These are phyloP conservation scores for Drosophila elegans DNA, from an alignment of 1,140 invertebrate genomes.

Conservation along the genomic window DNA sequence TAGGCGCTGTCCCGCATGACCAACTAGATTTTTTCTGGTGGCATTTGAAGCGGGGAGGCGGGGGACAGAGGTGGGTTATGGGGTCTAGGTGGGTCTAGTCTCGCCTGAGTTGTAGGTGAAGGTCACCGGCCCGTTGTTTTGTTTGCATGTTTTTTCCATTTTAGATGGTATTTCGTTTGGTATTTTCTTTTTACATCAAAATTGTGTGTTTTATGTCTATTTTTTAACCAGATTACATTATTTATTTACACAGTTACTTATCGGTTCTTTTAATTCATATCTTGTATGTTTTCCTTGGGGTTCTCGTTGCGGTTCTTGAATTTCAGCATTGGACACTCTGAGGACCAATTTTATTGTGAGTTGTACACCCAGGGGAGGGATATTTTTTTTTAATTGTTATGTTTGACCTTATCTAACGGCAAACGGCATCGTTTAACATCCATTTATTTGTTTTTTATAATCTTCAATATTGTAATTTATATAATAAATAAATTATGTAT, in stretches of 20 bases:
- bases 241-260: conserved; percentile 13
- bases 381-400: background rate
- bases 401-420: background rate
- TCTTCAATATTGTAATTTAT: no score
- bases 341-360: background rate
- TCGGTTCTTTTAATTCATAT: background rate
- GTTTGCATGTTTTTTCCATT: conserved; percentile 30
- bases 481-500: background rate
- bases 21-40: conserved; percentile 44
- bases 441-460: no score
- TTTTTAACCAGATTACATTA: conserved; percentile 1
- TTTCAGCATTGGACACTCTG: background rate
- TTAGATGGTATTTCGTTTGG: conserved; percentile 6
- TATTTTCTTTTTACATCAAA: background rate
- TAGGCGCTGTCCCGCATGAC: conserved; percentile 71
- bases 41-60: background rate
- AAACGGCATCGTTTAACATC: no score
- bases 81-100: conserved; percentile 18
- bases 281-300: conserved; percentile 10
- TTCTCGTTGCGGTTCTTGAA: background rate
- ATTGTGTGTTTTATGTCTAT: background rate
- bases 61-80: background rate
- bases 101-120: conserved; percentile 58
- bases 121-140: conserved; percentile 37
- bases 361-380: background rate